Percentiles rank a stretch among this genome's conserved stretches.
phyloP scores from a whole-genome alignment of 2,888 invertebrate species.

The Eupithecia tripunctaria region DNA sequence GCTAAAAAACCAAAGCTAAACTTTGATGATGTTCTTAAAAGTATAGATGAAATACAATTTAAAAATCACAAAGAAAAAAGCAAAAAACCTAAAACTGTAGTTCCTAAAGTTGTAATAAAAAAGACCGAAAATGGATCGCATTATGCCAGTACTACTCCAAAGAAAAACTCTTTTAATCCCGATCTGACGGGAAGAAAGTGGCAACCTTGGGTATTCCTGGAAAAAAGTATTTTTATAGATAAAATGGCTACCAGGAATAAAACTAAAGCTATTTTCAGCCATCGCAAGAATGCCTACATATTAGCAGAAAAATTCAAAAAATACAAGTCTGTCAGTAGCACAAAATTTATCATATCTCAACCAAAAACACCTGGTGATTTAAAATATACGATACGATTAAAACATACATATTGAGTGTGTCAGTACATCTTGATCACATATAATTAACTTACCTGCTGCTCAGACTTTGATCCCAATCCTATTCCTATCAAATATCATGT shows the following conservation, averaged over 20 bases:
- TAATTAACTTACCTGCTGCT: neutral
- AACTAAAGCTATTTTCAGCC: slow-evolving; percentile 70
- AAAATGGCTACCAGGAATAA: slow-evolving; percentile 76
- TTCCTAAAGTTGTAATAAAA: slow-evolving; percentile 82
- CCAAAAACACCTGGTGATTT: slow-evolving; percentile 69
- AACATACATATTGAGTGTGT: slow-evolving; percentile 63
- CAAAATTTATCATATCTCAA: slow-evolving; percentile 75
- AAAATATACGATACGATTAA: slow-evolving; percentile 77
- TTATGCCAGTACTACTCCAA: slow-evolving; percentile 73
- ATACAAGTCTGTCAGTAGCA: slow-evolving; percentile 71
- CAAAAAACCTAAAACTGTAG: slow-evolving; percentile 67
- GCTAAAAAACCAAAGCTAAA: slow-evolving; percentile 77
- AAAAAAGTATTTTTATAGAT: slow-evolving; percentile 76
- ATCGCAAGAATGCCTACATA: slow-evolving; percentile 71
- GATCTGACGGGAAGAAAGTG: slow-evolving; percentile 80
- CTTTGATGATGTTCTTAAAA: slow-evolving; percentile 82
- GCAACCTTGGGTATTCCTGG: slow-evolving; percentile 82
- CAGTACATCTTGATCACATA: neutral
- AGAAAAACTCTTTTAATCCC: slow-evolving; percentile 67
- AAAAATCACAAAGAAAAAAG: slow-evolving; percentile 73
- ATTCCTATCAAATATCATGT: slow-evolving; percentile 63
- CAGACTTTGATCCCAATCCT: slow-evolving; percentile 47
- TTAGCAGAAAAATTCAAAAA: slow-evolving; percentile 74
- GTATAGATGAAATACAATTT: slow-evolving; percentile 78
- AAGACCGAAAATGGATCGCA: slow-evolving; percentile 78